Conservation (phyloP, 2,113 vertebrate species). For the Corythornis cristatus region DNA sequence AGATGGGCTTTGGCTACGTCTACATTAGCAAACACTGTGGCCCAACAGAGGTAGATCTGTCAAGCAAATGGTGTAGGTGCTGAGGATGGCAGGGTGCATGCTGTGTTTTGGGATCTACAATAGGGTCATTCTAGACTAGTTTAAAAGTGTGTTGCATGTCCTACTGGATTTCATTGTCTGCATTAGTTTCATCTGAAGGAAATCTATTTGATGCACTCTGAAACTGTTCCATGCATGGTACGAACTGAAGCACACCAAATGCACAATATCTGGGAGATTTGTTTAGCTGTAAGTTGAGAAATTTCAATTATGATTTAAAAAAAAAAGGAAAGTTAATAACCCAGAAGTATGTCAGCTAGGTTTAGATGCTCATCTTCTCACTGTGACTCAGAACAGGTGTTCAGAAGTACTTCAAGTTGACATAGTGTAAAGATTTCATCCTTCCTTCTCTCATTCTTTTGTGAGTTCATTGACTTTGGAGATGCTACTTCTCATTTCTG, state of each 20-base stretch:
- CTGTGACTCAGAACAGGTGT: not conserved
- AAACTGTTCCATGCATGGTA: not conserved
- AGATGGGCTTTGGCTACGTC: not conserved
- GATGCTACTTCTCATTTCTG: not conserved
- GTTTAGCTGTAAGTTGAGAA: not conserved
- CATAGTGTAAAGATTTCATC: not conserved
- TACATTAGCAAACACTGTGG: not conserved
- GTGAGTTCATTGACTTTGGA: not conserved
- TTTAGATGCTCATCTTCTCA: not conserved
- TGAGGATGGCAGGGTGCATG: not conserved
- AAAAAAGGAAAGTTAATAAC: not conserved
- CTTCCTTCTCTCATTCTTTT: not conserved
- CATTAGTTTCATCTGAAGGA: not conserved
- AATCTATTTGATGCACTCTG: not conserved
- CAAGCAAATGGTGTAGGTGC: accelerated
- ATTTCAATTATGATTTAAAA: not conserved
- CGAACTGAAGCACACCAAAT: not conserved
- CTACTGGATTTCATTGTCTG: not conserved
- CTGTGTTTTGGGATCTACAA: not conserved
- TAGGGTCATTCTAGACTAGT: not conserved
- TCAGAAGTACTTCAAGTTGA: not conserved
- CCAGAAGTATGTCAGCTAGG: not conserved
- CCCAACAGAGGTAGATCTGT: not conserved
- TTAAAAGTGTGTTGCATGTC: not conserved
- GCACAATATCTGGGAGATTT: not conserved